Conservation (phyloP, 2,797 vertebrate species). For the Kryptopterus vitreolus region DNA sequence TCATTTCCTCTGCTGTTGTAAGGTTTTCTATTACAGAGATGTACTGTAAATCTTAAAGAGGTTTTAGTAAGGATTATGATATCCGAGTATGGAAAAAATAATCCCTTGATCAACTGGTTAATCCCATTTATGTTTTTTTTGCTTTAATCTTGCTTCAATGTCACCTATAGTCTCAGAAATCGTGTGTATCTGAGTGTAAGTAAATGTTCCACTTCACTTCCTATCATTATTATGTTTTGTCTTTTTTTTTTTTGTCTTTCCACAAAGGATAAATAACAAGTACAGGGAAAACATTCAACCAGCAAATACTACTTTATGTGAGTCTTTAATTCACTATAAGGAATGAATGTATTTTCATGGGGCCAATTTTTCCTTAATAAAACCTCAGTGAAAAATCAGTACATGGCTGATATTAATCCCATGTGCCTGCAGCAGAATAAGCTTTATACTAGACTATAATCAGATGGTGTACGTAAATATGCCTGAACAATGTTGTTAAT, state of each 20-base stretch:
- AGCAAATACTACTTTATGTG: constrained; percentile 49
- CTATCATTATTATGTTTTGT: constrained; percentile 18
- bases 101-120: constrained; percentile 13
- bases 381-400: constrained; percentile 54
- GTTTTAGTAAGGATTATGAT: constrained; percentile 24
- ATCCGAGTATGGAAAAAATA: constrained; percentile 20
- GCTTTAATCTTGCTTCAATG: constrained; percentile 17
- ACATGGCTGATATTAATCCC: constrained; percentile 14
- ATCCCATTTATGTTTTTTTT: constrained; percentile 12
- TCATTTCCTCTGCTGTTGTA: constrained; percentile 26
- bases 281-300: constrained; percentile 39
- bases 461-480: background rate
- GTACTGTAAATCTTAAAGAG: background rate
- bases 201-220: constrained; percentile 16
- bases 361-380: constrained; percentile 69
- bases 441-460: background rate
- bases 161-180: constrained; percentile 20
- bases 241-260: constrained; percentile 4
- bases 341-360: constrained; percentile 58
- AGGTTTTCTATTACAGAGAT: background rate
- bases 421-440: background rate
- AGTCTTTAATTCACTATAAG: constrained; percentile 38
- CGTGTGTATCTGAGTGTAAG: background rate
- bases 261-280: constrained; percentile 12
- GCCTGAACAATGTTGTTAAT: background rate